Evolutionary conservation across 1,140 invertebrate genomes (phyloP), one percentile per base, ranked within the genome.

Genomic region (Eulimnadia texana): DNA sequence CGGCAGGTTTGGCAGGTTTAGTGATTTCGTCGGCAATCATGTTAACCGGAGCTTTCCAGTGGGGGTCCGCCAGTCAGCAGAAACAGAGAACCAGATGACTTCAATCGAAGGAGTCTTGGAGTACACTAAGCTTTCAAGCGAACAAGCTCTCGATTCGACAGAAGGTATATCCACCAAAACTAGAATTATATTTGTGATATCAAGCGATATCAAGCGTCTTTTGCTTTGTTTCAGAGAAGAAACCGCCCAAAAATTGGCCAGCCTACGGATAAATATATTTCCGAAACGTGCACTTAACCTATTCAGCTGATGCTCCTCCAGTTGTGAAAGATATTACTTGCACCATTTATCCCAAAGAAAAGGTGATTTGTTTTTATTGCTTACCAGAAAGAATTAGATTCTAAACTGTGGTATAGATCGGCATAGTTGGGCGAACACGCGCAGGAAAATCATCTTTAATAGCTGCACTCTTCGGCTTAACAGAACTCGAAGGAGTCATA

Each of bases 381-480:
- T 42, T 9, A 42, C 33, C 33, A n/a, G n/a, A n/a, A n/a, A n/a
- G 33, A 9, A 9, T 42, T 42, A 6, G 16, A 9, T 6, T 9
- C 6, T 42, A 9, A 6, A 9, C 6, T 42, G 16, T 42, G 6
- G 33, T 9, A 42, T 42, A 42, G 33, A 16, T 42, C 16, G 85
- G 88, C 2, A 85, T 93, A 61, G 88, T 91, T 19, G 90, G 90
- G 2, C 76, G 87, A 68, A 91, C 88, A 10, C 92, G 93, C 0
- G 90, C 92, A 42, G 93, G 93, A 16, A 96, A 96, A 72, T 90
- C 88, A 0, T 93, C 91, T 0, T 73, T 95, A 2, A 88, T 93
- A 58, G 76, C 84, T 25, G 84, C 88, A 1, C 70, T 94, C 0
- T 93, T 94, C 68, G 77, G 90, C 56, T 68, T 94, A 60, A 76